phyloP scores from a whole-genome alignment of 2,113 vertebrate species.

The Sander vitreus region DNA sequence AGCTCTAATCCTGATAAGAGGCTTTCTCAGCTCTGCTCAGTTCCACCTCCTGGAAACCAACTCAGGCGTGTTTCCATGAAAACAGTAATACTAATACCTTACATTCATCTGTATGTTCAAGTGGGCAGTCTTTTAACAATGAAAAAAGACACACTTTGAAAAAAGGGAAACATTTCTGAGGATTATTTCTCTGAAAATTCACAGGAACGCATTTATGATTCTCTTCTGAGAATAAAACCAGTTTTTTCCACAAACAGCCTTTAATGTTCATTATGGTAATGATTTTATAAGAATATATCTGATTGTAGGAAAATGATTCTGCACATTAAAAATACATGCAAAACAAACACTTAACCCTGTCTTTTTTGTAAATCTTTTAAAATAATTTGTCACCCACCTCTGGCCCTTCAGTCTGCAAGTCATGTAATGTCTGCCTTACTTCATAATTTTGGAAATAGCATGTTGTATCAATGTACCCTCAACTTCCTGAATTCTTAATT shows the following conservation, averaged over 20 bases:
- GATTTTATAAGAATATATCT: background rate
- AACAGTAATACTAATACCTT: slow-evolving; percentile 38
- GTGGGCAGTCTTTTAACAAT: slow-evolving; percentile 19
- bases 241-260: background rate
- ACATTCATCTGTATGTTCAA: slow-evolving; percentile 43
- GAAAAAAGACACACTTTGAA: background rate
- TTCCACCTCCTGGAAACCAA: slow-evolving; percentile 55
- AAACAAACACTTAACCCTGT: background rate
- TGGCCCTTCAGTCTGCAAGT: background rate
- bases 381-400: background rate
- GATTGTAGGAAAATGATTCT: background rate
- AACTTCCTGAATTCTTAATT: background rate
- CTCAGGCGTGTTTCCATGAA: slow-evolving; percentile 61
- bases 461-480: background rate
- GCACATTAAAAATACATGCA: background rate
- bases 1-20: slow-evolving; percentile 78
- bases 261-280: background rate
- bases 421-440: background rate
- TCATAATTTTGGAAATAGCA: background rate
- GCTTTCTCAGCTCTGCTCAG: slow-evolving; percentile 72
- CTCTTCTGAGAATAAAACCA: slow-evolving; percentile 45
- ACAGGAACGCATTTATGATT: slow-evolving; percentile 4
- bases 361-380: background rate
- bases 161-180: slow-evolving; percentile 14
- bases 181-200: slow-evolving; percentile 45